Percentiles rank a stretch among this genome's conserved stretches.
These are phyloP conservation scores for Psilanteris sp. DNA, from an alignment of 1,140 invertebrate genomes.

Conservation along the genomic window DNA sequence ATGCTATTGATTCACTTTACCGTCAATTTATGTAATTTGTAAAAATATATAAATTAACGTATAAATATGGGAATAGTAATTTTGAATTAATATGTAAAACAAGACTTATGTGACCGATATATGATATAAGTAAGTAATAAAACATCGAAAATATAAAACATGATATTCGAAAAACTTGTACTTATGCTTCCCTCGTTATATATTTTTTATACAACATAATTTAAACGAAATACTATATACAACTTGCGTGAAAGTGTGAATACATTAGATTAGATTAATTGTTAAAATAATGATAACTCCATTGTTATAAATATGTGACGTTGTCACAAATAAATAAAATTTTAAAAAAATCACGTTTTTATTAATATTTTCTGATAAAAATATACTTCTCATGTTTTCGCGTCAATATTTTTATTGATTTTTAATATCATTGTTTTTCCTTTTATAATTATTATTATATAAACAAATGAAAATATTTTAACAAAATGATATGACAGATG, in stretches of 20 bases:
- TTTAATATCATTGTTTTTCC: too few relatives aligned
- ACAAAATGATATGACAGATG: too few relatives aligned
- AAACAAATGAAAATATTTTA: too few relatives aligned
- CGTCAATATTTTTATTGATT: too few relatives aligned
- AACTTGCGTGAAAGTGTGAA: conserved; percentile 40
- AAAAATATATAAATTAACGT: conserved; percentile 5
- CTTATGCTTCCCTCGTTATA: conserved; percentile 69
- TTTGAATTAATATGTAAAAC: neutral
- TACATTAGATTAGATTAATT: conserved; percentile 49
- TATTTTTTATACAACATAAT: conserved; percentile 71
- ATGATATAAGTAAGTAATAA: conserved; percentile 20
- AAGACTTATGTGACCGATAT: conserved; percentile 9
- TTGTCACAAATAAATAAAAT: conserved; percentile 40
- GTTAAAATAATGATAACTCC: conserved; percentile 46
- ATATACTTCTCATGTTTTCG: too few relatives aligned
- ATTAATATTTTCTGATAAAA: too few relatives aligned
- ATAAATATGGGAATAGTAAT: neutral
- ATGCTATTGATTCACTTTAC: conserved; percentile 11
- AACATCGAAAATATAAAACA: conserved; percentile 53
- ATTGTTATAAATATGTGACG: conserved; percentile 45
- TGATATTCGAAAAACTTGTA: conserved; percentile 60
- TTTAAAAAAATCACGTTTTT: conserved; percentile 24
- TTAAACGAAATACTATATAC: conserved; percentile 51
- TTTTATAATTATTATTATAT: too few relatives aligned
- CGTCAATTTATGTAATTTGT: conserved; percentile 17